phyloP scores from a whole-genome alignment of 1,140 invertebrate genomes.

The Probaryconus sp. region DNA sequence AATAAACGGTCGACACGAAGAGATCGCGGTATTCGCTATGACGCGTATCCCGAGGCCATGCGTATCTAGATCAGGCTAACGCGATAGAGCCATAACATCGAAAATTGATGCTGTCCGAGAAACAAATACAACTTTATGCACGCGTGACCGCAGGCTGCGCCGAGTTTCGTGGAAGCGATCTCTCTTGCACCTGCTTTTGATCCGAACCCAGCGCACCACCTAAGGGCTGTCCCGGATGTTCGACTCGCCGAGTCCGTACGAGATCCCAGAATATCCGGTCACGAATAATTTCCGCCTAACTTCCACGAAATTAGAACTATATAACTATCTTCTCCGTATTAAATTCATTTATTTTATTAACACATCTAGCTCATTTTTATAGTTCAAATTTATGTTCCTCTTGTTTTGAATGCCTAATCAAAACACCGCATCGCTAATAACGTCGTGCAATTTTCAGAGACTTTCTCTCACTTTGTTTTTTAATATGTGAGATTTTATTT shows the following conservation, averaged over 20 bases:
- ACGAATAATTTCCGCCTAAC: constrained; percentile 55
- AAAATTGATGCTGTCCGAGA: constrained; percentile 71
- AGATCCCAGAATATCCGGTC: constrained; percentile 61
- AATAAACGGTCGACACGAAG: constrained; percentile 46
- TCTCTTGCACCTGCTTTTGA: constrained; percentile 71
- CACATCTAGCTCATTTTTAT: constrained; percentile 7
- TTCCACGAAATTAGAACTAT: constrained; percentile 47
- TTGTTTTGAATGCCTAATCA: background rate
- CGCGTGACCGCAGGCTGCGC: constrained; percentile 67
- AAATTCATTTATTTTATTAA: constrained; percentile 46
- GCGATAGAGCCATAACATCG: constrained; percentile 71
- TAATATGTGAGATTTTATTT: no score
- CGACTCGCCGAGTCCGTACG: constrained; percentile 43
- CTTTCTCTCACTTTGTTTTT: no score
- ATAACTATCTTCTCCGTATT: constrained; percentile 15
- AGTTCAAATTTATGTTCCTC: no score
- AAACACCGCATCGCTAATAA: constrained; percentile 1
- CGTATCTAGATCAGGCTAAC: constrained; percentile 49
- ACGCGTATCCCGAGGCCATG: constrained; percentile 30
- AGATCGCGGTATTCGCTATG: constrained; percentile 37
- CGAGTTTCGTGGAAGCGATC: constrained; percentile 72
- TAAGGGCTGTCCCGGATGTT: constrained; percentile 68
- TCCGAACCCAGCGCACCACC: constrained; percentile 34
- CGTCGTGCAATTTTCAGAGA: no score
- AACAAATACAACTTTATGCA: constrained; percentile 68